A percentile compares a stretch with the other conserved stretches of the same genome.
These are phyloP conservation scores for Phalloptychus januarius DNA, from an alignment of 2,797 vertebrate genomes.

Conservation along the genomic window DNA sequence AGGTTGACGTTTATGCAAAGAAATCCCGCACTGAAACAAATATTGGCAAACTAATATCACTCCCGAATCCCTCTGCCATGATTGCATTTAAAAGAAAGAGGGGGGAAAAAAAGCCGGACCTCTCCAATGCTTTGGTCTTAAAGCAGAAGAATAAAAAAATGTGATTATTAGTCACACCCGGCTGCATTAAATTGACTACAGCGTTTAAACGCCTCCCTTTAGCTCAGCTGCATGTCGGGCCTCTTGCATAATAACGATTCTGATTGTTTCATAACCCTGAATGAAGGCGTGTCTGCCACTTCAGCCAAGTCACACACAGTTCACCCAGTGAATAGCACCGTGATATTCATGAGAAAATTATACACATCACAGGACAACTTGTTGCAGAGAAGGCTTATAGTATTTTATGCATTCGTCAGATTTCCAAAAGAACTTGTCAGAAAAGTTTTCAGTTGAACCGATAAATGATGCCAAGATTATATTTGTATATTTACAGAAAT, in stretches of 20 bases:
- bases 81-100: too few relatives aligned
- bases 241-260: neutral
- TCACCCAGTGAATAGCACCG: too few relatives aligned
- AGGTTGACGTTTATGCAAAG: neutral
- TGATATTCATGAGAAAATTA: neutral
- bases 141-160: neutral
- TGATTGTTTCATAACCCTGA: neutral
- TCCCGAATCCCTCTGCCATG: neutral
- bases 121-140: neutral
- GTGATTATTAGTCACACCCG: neutral
- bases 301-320: neutral
- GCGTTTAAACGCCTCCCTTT: too few relatives aligned
- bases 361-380: neutral
- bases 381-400: neutral
- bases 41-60: neutral
- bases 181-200: neutral
- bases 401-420: neutral
- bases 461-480: neutral
- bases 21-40: neutral
- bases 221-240: neutral
- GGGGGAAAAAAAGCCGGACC: neutral
- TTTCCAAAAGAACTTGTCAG: neutral
- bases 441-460: neutral
- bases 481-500: neutral
- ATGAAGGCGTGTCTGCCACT: neutral